A percentile compares a stretch with the other conserved stretches of the same genome.
phyloP scores from a whole-genome alignment of 2,888 invertebrate genomes.

The Herminia tarsipennalis region DNA sequence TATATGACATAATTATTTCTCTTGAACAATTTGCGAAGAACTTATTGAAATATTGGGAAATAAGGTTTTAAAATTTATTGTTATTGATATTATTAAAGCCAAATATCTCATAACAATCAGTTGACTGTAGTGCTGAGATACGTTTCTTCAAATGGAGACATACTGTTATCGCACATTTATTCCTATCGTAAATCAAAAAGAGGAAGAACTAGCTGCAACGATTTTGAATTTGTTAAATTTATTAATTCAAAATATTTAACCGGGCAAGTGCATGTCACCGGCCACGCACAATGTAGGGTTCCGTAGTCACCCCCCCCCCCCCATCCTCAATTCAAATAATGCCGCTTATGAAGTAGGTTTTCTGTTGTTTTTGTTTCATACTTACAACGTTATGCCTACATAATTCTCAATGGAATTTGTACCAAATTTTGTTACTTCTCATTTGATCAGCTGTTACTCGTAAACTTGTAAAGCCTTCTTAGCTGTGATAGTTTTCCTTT shows the following conservation, averaged over 20 bases:
- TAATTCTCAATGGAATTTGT: too few species aligned
- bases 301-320: too few species aligned
- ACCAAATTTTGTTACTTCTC: too few species aligned
- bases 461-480: too few species aligned
- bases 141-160: conserved; percentile 13
- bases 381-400: too few species aligned
- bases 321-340: too few species aligned
- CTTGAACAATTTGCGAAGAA: conserved; percentile 45
- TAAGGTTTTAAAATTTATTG: too few species aligned
- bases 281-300: too few species aligned
- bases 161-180: conserved; percentile 6
- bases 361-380: too few species aligned
- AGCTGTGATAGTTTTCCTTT: too few species aligned
- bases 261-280: conserved; percentile 2
- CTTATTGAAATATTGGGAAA: conserved; percentile 45
- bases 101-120: conserved; percentile 33
- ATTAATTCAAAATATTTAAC: conserved; percentile 7
- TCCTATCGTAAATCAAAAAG: conserved; percentile 5
- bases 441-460: too few species aligned
- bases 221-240: conserved; percentile 4
- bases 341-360: too few species aligned
- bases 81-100: conserved; percentile 33
- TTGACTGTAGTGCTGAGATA: conserved; percentile 36
- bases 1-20: conserved; percentile 43
- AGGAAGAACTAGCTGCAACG: conserved; percentile 3